Evolutionary conservation across 2,888 invertebrate species (phyloP), one percentile per base, ranked within the genome.

Genomic region (Neoaliturus tenellus): DNA sequence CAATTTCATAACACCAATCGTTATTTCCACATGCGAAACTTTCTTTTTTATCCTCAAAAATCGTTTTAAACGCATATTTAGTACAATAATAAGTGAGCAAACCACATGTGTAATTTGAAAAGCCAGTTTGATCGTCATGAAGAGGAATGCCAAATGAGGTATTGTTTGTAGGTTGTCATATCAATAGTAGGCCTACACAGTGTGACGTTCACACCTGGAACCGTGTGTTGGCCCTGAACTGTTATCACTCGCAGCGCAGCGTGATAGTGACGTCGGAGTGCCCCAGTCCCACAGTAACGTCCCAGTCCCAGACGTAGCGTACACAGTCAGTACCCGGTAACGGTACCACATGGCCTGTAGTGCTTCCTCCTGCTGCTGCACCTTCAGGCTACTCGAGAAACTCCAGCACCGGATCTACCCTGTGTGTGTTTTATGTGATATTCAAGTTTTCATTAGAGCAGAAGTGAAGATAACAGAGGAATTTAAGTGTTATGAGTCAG

Each of bases 151-250:
- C n/a, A n/a, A n/a, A n/a, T n/a, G n/a, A n/a, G n/a, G n/a, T n/a
- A n/a, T n/a, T n/a, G n/a, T n/a, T n/a, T n/a, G 44, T 44, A 44
- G 23, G 23, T 20, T 23, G 55, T 55, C 25, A 6, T 55, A 55
- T 55, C 23, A 23, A 12, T 12, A 23, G 55, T 23, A 12, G 20
- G 55, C 25, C 5, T 41, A 14, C 14, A 14, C 14, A 6, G 3
- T 55, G 55, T 55, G 55, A 55, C 55, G 55, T 55, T 55, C 31
- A 14, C 62, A 62, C 62, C 62, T 62, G 62, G 62, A 55, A 28
- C 14, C 31, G 62, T 62, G 62, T 62, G 12, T n/a, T 25, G 62
- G 31, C 62, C 62, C 62, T 62, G 62, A 62, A 62, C 62, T 62
- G 62, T 28, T 62, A 20, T 28, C 28, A 14, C 20, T 8, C 25